Conservation (phyloP, 2,888 invertebrate genomes). For the Metacarcinus magister region DNA sequence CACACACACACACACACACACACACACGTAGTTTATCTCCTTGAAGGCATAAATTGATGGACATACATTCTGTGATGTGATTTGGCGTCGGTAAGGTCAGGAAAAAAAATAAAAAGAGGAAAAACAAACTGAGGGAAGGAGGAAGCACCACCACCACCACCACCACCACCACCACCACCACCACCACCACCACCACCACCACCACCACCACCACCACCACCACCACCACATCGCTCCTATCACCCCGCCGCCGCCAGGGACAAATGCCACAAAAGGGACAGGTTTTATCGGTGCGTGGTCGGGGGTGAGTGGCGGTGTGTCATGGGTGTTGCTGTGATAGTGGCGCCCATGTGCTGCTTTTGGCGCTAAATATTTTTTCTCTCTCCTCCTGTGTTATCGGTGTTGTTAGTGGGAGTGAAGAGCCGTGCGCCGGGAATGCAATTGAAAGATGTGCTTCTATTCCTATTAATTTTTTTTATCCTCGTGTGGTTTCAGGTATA, state of each 20-base stretch:
- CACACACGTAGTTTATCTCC: background rate
- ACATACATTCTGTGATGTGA: background rate
- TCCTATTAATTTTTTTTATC: background rate
- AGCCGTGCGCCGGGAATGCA: too few relatives aligned
- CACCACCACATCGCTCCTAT: background rate
- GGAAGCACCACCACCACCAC: background rate
- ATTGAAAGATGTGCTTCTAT: background rate
- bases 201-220: background rate
- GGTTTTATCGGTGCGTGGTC: background rate
- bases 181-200: background rate
- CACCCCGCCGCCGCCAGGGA: slow-evolving; percentile 20
- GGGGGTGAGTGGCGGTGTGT: slow-evolving; percentile 46
- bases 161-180: background rate
- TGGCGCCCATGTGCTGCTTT: slow-evolving; percentile 14
- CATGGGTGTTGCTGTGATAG: slow-evolving; percentile 38
- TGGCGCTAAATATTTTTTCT: background rate
- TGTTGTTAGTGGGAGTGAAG: background rate
- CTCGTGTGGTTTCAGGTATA: background rate
- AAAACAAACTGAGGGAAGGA: background rate
- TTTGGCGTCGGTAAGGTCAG: background rate
- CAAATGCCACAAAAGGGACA: slow-evolving; percentile 1
- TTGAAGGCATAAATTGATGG: slow-evolving; percentile 40
- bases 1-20: background rate
- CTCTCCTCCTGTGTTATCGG: background rate
- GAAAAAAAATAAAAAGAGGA: background rate